Percentiles rank a stretch among this genome's conserved stretches.
Evolutionary conservation across 2,113 vertebrate genomes (phyloP).

Genomic region (Myanophis thanlyinensis): DNA sequence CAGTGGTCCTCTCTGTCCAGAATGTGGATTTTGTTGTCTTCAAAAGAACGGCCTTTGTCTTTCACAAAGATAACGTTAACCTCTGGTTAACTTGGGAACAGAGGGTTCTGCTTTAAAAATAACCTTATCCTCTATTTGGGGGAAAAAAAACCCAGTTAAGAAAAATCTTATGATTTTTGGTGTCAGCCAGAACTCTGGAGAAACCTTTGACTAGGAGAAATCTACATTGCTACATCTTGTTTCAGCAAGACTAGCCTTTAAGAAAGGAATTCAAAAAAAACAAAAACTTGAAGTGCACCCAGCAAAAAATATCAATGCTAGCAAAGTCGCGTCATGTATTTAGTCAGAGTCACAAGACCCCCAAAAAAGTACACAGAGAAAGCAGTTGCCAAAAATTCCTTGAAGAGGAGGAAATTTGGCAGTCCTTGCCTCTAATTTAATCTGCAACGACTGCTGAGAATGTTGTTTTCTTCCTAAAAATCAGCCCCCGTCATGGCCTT

Average conservation of each 20-base stretch:
- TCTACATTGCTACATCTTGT: background rate
- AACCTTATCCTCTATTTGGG: background rate
- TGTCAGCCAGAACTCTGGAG: background rate
- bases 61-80: background rate
- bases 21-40: background rate
- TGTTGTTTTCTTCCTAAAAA: background rate
- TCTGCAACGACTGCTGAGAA: background rate
- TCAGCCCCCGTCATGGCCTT: background rate
- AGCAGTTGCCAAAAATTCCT: constrained; percentile 45
- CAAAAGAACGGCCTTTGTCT: background rate
- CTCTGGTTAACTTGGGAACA: background rate
- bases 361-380: background rate
- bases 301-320: constrained; percentile 23
- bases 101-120: constrained; percentile 13
- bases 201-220: background rate
- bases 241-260: background rate
- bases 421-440: constrained; percentile 3
- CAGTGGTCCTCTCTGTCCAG: background rate
- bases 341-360: constrained; percentile 57
- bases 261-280: too few species aligned
- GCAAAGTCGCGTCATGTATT: background rate
- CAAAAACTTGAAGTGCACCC: background rate
- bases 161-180: background rate
- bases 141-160: background rate
- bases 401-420: constrained; percentile 40